Percentiles rank a stretch among this genome's conserved stretches.
Evolutionary conservation across 2,113 vertebrate genomes (phyloP).

Genomic region (Chionomys nivalis): DNA sequence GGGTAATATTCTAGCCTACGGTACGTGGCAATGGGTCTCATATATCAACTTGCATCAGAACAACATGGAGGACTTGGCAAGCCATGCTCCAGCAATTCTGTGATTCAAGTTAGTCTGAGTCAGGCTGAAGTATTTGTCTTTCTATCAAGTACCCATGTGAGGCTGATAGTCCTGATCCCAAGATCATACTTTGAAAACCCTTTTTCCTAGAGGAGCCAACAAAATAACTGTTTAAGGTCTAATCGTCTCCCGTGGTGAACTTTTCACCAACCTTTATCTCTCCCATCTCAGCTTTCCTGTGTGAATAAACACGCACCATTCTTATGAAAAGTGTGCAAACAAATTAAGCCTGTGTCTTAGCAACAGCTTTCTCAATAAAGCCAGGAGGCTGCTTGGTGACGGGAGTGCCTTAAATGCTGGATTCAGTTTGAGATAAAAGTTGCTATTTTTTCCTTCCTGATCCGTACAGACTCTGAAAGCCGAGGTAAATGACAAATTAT

Average conservation of each 20-base stretch:
- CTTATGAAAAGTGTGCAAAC: conserved; percentile 68
- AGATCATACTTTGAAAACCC: not conserved
- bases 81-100: not conserved
- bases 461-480: conserved; percentile 15
- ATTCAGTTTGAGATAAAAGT: conserved; percentile 1
- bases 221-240: not conserved
- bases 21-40: not conserved
- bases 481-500: not conserved
- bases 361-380: conserved; percentile 63
- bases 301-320: conserved; percentile 59
- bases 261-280: conserved; percentile 8
- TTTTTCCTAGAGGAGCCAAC: not conserved
- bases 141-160: not conserved
- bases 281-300: conserved; percentile 27
- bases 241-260: not conserved
- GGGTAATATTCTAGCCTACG: not conserved
- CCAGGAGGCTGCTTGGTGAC: not conserved
- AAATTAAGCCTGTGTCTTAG: conserved; percentile 65
- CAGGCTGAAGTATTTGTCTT: not conserved
- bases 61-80: not conserved
- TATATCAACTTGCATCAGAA: not conserved
- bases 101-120: not conserved
- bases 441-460: not conserved
- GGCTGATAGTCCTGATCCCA: not conserved
- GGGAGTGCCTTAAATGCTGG: not conserved